phyloP scores from a whole-genome alignment of 2,888 invertebrate genomes.

The Nasonovia ribisnigri region DNA sequence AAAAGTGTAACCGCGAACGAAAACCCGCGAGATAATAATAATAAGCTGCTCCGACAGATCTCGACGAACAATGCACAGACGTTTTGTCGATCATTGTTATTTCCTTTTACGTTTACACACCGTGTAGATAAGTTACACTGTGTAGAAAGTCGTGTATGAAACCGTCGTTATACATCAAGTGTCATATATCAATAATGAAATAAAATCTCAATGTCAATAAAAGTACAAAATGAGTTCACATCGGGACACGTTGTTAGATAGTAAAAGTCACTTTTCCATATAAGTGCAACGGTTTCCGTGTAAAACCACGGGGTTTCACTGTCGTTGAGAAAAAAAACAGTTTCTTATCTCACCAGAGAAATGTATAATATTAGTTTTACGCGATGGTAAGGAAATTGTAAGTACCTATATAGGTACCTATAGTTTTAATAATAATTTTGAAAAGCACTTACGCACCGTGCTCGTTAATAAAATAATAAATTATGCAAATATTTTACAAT shows the following conservation, averaged over 20 bases:
- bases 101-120: constrained; percentile 14
- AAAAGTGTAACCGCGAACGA: neutral
- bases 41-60: neutral
- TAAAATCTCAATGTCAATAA: constrained; percentile 47
- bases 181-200: constrained; percentile 37
- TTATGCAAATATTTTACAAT: neutral
- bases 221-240: constrained; percentile 22
- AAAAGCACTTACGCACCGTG: neutral
- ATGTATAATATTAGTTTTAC: neutral
- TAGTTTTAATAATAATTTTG: neutral
- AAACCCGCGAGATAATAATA: neutral
- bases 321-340: constrained; percentile 29
- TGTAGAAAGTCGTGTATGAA: constrained; percentile 18
- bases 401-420: neutral
- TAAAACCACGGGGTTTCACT: constrained; percentile 28
- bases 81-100: constrained; percentile 10
- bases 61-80: neutral
- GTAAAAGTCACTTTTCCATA: constrained; percentile 48
- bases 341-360: neutral
- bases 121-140: neutral
- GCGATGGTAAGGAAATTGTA: neutral
- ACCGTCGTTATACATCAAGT: neutral
- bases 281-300: neutral
- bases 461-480: neutral
- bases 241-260: neutral